A percentile compares a stretch with the other conserved stretches of the same genome.
These are phyloP conservation scores for Platyscapa corneri DNA, from an alignment of 1,140 invertebrate species.

Conservation along the genomic window DNA sequence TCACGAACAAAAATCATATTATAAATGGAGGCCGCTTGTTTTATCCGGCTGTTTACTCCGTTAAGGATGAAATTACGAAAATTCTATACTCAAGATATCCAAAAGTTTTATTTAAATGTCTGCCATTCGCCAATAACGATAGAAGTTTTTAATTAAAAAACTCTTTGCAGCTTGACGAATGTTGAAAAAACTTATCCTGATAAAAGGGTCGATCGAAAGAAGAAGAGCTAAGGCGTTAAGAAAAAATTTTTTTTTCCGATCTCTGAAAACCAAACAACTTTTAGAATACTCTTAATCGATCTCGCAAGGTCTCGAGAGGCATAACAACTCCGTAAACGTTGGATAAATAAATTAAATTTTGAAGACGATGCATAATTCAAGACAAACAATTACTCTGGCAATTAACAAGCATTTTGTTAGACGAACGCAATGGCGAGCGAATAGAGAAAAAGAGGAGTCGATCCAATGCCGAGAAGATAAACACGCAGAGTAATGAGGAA, in stretches of 20 bases:
- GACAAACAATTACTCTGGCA: not conserved
- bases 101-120: too few species aligned
- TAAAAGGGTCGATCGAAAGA: not conserved
- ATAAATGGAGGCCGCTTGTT: too few species aligned
- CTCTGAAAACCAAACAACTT: not conserved
- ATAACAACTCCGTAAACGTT: not conserved
- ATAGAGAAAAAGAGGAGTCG: not conserved
- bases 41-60: too few species aligned
- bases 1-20: too few species aligned
- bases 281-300: not conserved
- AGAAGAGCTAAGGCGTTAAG: not conserved
- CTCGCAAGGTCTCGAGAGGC: too few species aligned
- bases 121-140: too few species aligned
- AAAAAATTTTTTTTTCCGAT: not conserved
- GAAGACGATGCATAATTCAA: not conserved
- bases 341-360: constrained; percentile 7
- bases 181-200: not conserved
- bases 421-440: not conserved
- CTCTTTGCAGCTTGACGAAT: not conserved
- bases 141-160: not conserved
- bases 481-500: constrained; percentile 50
- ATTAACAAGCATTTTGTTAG: constrained; percentile 3
- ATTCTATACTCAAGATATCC: too few species aligned
- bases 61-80: too few species aligned
- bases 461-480: constrained; percentile 19